Evolutionary conservation across 2,113 vertebrate species (phyloP).

Genomic region (Genyomyrus donnyi): DNA sequence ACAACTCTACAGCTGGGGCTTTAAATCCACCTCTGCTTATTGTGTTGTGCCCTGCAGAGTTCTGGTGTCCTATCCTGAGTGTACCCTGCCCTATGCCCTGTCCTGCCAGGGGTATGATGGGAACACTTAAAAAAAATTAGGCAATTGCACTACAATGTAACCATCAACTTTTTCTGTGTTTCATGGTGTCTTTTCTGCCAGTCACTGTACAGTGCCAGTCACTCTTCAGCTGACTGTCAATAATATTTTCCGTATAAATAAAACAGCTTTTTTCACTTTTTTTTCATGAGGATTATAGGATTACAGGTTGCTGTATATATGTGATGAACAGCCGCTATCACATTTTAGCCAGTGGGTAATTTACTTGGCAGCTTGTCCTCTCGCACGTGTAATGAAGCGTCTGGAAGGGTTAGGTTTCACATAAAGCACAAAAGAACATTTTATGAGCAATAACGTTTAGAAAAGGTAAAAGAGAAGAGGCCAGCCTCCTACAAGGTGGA

Average conservation of each 20-base stretch:
- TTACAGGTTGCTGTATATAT: neutral
- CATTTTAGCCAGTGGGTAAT: neutral
- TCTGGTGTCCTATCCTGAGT: too few relatives aligned
- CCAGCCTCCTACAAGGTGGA: neutral
- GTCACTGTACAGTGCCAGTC: neutral
- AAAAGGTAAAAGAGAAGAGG: neutral
- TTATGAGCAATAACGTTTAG: neutral
- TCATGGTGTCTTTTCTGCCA: neutral
- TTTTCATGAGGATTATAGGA: neutral
- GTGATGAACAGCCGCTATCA: neutral
- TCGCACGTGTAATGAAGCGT: neutral
- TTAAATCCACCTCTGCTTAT: neutral
- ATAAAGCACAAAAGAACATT: neutral
- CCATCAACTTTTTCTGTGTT: neutral
- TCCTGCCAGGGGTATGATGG: neutral
- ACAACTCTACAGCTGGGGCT: too few relatives aligned
- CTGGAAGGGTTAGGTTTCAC: neutral
- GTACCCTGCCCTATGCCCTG: neutral
- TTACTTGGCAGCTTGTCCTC: neutral
- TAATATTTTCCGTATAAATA: neutral
- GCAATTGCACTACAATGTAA: neutral
- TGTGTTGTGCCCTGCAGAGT: neutral
- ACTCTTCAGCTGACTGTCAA: neutral
- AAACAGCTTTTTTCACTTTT: neutral
- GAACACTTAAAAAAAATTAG: neutral